Evolutionary conservation across 2,888 invertebrate species (phyloP).

Genomic region (Aphidius colemani): DNA sequence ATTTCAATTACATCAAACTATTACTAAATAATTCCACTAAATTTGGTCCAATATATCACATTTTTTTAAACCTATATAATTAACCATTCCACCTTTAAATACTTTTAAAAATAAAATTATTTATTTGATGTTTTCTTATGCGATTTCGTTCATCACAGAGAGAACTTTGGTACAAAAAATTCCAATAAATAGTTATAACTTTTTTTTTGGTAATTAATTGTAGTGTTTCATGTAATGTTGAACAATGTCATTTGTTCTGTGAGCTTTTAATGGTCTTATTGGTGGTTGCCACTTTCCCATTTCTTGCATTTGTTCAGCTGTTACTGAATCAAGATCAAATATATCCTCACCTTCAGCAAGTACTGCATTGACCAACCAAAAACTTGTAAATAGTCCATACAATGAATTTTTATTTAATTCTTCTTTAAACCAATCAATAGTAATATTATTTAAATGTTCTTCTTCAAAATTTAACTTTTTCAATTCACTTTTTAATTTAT

Average conservation of each 20-base stretch:
- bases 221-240: conserved; percentile 34
- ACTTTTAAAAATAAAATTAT: too few species aligned
- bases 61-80: too few species aligned
- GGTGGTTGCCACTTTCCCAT: conserved; percentile 8
- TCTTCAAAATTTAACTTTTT: conserved; percentile 25
- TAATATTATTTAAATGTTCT: conserved; percentile 29
- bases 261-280: conserved; percentile 26
- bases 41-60: too few species aligned
- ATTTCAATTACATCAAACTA: too few species aligned
- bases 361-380: conserved; percentile 41
- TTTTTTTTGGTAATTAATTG: not conserved
- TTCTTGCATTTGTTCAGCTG: conserved; percentile 24
- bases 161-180: too few species aligned
- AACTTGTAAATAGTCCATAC: conserved; percentile 42
- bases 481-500: conserved; percentile 33
- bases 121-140: too few species aligned
- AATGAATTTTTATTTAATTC: conserved; percentile 41
- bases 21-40: too few species aligned
- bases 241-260: conserved; percentile 35
- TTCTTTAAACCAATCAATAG: conserved; percentile 39
- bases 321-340: conserved; percentile 30
- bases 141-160: too few species aligned
- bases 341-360: conserved; percentile 33
- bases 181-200: not conserved
- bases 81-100: too few species aligned